Evolutionary conservation across 2,888 invertebrate species (phyloP).

Genomic region (Periphyllus acericola): DNA sequence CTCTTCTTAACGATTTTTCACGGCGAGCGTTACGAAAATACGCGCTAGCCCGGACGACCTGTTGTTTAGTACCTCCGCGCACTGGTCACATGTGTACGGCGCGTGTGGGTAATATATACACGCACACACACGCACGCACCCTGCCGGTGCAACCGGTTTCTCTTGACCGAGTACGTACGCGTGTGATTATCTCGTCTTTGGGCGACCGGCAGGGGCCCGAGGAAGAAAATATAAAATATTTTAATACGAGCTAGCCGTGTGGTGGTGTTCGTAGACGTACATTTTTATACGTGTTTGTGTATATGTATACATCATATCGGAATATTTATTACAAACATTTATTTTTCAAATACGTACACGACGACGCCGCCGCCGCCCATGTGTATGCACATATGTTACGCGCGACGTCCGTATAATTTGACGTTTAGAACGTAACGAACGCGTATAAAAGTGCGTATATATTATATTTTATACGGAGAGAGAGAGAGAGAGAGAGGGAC

Average conservation of each 20-base stretch:
- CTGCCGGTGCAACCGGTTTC: background rate
- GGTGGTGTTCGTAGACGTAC: background rate
- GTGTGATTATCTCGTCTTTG: background rate
- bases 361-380: too few species aligned
- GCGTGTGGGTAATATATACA: background rate
- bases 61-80: too few species aligned
- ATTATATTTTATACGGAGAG: background rate
- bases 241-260: too few species aligned
- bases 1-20: background rate
- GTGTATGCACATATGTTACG: background rate
- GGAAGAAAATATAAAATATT: constrained; percentile 4
- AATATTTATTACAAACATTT: constrained; percentile 51
- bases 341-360: constrained; percentile 19
- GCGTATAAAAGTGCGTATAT: too few species aligned
- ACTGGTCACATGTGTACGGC: background rate
- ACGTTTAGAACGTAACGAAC: background rate
- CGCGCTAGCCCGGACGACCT: background rate
- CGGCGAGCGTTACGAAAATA: background rate
- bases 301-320: too few species aligned
- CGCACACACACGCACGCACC: background rate
- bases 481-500: background rate
- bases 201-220: background rate
- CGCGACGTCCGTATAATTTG: background rate
- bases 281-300: background rate
- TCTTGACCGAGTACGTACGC: background rate